phyloP scores from a whole-genome alignment of 2,113 vertebrate species.

The Penelope pileata region DNA sequence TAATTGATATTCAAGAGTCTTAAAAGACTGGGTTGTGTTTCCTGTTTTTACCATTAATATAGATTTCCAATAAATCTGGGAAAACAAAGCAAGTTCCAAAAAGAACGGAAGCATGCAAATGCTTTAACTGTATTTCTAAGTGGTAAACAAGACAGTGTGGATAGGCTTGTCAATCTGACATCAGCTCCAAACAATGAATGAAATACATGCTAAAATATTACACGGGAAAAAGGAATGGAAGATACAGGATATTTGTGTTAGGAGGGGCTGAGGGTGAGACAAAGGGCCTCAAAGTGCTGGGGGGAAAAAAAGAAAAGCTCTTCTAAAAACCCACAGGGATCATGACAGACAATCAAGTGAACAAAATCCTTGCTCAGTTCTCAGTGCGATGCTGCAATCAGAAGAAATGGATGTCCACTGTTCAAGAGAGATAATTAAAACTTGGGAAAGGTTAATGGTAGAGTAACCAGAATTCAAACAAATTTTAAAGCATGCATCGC shows the following conservation, averaged over 20 bases:
- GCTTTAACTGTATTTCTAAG: constrained; percentile 12
- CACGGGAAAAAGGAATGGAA: neutral
- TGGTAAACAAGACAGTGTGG: neutral
- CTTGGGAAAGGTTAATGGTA: neutral
- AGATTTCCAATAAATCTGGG: constrained; percentile 44
- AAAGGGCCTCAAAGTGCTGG: neutral
- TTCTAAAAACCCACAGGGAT: neutral
- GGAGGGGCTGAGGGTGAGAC: neutral
- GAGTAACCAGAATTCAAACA: neutral
- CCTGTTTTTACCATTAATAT: neutral
- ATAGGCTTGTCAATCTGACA: neutral
- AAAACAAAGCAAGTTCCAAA: constrained; percentile 38
- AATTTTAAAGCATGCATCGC: neutral
- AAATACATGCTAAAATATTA: constrained; percentile 1
- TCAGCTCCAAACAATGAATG: neutral
- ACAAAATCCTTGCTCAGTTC: neutral
- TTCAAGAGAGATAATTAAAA: neutral
- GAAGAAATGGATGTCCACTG: neutral
- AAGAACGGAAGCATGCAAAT: constrained; percentile 35
- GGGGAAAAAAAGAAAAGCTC: neutral
- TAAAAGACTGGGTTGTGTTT: neutral
- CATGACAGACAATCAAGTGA: neutral
- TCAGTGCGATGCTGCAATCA: neutral
- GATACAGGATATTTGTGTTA: neutral
- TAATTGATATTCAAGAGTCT: neutral